phyloP scores from a whole-genome alignment of 23 tunicate species.

The Halocynthia roretzi region DNA sequence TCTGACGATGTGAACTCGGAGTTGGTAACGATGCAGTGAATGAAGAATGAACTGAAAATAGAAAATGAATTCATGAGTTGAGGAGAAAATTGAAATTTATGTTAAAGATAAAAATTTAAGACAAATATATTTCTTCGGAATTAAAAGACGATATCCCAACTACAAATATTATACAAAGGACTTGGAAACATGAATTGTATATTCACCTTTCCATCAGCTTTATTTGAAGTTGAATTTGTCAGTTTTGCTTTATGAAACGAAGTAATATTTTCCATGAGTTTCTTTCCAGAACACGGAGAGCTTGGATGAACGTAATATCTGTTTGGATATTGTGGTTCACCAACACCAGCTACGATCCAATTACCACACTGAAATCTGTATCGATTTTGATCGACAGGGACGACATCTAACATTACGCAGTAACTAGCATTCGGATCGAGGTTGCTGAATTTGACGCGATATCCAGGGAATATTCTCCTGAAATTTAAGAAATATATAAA shows the following conservation, averaged over 20 bases:
- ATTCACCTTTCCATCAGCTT: slow-evolving; percentile 24
- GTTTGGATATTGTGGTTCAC: slow-evolving; percentile 35
- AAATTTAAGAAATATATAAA: background rate
- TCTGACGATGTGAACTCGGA: slow-evolving; percentile 45
- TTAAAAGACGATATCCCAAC: too few relatives aligned
- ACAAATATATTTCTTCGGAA: background rate
- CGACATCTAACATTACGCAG: slow-evolving; percentile 17
- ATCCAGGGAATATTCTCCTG: slow-evolving; percentile 19
- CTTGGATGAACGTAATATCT: slow-evolving; percentile 34
- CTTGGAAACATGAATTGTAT: background rate
- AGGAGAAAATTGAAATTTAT: background rate
- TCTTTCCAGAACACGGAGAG: slow-evolving; percentile 31
- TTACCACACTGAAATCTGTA: slow-evolving; percentile 15
- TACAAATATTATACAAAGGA: background rate
- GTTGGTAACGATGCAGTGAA: slow-evolving; percentile 71
- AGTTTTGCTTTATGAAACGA: slow-evolving; percentile 53
- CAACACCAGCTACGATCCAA: slow-evolving; percentile 60
- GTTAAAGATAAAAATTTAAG: background rate
- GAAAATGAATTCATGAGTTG: background rate
- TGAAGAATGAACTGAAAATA: slow-evolving; percentile 33
- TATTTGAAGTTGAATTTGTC: slow-evolving; percentile 21
- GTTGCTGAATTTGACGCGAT: slow-evolving; percentile 10
- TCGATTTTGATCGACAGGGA: slow-evolving; percentile 4
- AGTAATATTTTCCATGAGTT: slow-evolving; percentile 43
- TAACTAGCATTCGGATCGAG: background rate